phyloP scores from a whole-genome alignment of 2,797 vertebrate genomes.

The Dipus sagitta region DNA sequence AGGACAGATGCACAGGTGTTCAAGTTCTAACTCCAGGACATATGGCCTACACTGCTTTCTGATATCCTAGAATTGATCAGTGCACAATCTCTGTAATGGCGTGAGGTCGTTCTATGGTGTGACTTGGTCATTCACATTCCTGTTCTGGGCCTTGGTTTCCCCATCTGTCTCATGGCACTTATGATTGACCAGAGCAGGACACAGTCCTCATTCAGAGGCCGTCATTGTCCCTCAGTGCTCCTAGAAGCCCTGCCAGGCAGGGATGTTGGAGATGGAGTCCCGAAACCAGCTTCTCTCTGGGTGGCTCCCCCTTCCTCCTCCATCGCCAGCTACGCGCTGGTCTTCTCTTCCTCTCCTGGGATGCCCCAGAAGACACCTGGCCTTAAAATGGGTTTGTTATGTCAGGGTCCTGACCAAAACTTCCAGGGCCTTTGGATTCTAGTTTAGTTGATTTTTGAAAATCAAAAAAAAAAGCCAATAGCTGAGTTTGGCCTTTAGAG shows the following conservation, averaged over 20 bases:
- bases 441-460: slow-evolving; percentile 33
- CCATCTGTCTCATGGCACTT: background rate
- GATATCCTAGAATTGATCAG: background rate
- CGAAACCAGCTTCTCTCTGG: rapidly evolving
- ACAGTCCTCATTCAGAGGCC: rapidly evolving
- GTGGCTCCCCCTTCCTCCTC: too few relatives aligned
- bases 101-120: rapidly evolving
- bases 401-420: background rate
- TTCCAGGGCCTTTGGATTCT: background rate
- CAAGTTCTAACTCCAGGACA: background rate
- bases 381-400: background rate
- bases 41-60: rapidly evolving
- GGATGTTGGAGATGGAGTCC: background rate
- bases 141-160: background rate
- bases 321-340: background rate
- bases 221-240: background rate
- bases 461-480: background rate
- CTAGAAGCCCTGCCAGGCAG: rapidly evolving
- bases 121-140: background rate
- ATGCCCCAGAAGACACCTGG: background rate
- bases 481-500: slow-evolving; percentile 63
- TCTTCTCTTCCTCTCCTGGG: background rate
- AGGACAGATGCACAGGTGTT: rapidly evolving
- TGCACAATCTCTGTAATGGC: rapidly evolving
- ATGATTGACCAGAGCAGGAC: rapidly evolving